Conservation (phyloP, 2,888 invertebrate species). For the Ellobium chinense region DNA sequence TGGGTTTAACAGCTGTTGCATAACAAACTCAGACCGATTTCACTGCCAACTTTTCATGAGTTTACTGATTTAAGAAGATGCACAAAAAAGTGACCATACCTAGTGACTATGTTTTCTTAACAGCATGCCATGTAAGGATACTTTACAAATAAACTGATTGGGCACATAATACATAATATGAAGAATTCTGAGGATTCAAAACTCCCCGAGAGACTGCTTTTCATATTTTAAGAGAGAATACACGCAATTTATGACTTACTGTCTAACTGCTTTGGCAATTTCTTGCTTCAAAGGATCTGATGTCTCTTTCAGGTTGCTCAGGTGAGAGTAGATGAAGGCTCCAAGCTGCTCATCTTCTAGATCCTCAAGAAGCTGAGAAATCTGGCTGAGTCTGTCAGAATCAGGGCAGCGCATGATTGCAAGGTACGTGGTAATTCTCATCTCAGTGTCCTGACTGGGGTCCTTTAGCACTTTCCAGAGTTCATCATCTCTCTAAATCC, state of each 20-base stretch:
- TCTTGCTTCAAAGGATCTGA: constrained; percentile 90
- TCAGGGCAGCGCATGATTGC: constrained; percentile 80
- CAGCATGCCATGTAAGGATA: too few species aligned
- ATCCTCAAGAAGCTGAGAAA: constrained; percentile 31
- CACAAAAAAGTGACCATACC: too few species aligned
- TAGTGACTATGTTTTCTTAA: too few species aligned
- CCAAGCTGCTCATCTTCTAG: constrained; percentile 82
- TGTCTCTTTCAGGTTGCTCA: constrained; percentile 91
- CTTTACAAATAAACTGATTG: too few species aligned
- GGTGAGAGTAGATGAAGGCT: constrained; percentile 96
- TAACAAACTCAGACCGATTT: too few species aligned
- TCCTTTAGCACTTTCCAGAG: constrained; percentile 95
- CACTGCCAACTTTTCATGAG: too few species aligned
- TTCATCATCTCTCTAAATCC: constrained; percentile 84
- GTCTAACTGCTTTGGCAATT: constrained; percentile 79
- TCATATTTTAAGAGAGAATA: too few species aligned
- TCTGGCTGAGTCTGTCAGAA: constrained; percentile 85
- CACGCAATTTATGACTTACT: constrained; percentile 28
- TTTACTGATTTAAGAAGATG: too few species aligned
- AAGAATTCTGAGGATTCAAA: too few species aligned
- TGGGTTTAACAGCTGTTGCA: too few species aligned
- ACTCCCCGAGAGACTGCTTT: too few species aligned
- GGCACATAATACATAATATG: too few species aligned
- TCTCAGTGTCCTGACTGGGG: constrained; percentile 83
- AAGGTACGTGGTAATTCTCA: constrained; percentile 43